Evolutionary conservation across 2,888 invertebrate species (phyloP), one percentile per base, ranked within the genome.

Genomic region (Agrilus mali): DNA sequence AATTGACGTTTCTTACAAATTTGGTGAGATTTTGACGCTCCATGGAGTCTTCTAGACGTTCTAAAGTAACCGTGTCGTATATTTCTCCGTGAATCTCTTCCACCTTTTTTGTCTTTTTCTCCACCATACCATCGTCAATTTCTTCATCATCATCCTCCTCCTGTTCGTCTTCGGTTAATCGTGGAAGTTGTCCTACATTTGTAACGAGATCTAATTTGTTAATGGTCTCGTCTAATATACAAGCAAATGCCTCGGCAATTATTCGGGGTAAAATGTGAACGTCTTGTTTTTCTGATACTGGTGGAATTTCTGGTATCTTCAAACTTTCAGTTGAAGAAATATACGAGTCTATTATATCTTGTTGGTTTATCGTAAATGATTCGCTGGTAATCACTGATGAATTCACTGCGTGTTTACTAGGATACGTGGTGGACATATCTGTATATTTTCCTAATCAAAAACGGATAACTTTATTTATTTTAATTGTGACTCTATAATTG

Each of bases 191-290:
- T 6, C 48, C 48, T 12, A 51, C 48, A 38, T 47, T 46, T 38
- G 56, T 53, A 38, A 60, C 44, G 40, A 59, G 55, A 10, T 49
- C 42, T 33, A 58, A 46, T 42, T 59, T 49, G 40, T 55, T 53
- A 7, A 55, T 45, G 12, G 53, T 46, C 41, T 60, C 58, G 44
- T 55, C 52, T 40, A 59, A 44, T 20, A 53, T 45, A n/a, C 49
- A 45, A 10, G 53, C 50, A 33, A 53, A 42, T 7, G 46, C 40
- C 14, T 44, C 37, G 7, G 46, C 46, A 33, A 43, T 22, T 7
- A 52, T 7, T 14, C 15, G 2, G 1, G 40, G 13, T 16, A 48
- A 27, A 27, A 27, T 10, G 27, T 10, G 27, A 10, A 27, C 27
- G 4, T 27, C 27, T 10, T 8, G 10, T 27, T 10, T 8, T 27